phyloP scores from a whole-genome alignment of 1,140 invertebrate species.

The Teleopsis dalmanni region DNA sequence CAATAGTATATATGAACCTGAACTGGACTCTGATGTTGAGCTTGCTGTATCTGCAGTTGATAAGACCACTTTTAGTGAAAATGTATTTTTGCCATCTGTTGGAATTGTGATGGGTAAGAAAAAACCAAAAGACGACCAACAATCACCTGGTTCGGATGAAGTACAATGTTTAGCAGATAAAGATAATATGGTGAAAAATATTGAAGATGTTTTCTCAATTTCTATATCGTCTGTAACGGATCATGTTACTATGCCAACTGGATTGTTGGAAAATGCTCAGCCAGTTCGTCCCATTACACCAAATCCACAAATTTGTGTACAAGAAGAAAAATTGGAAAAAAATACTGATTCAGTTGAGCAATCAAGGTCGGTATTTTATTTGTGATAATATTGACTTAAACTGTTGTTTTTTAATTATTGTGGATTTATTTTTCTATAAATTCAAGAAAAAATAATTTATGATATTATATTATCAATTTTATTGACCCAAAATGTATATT shows the following conservation, averaged over 20 bases:
- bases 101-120: slow-evolving; percentile 57
- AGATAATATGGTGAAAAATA: slow-evolving; percentile 41
- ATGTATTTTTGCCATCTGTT: slow-evolving; percentile 54
- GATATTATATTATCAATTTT: too few relatives aligned
- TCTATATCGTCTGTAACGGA: slow-evolving; percentile 50
- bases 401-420: not conserved
- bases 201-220: slow-evolving; percentile 45
- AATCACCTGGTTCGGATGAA: slow-evolving; percentile 20
- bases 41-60: slow-evolving; percentile 13
- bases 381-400: slow-evolving; percentile 8
- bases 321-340: slow-evolving; percentile 20
- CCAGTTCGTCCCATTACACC: slow-evolving; percentile 42
- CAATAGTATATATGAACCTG: slow-evolving; percentile 48
- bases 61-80: slow-evolving; percentile 36
- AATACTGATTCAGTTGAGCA: slow-evolving; percentile 1
- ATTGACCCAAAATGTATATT: too few relatives aligned
- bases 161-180: slow-evolving; percentile 39
- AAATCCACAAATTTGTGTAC: slow-evolving; percentile 56
- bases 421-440: not conserved
- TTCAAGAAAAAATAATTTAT: too few relatives aligned
- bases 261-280: slow-evolving; percentile 36
- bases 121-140: slow-evolving; percentile 10
- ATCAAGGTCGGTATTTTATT: slow-evolving; percentile 41
- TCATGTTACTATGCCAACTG: slow-evolving; percentile 50
- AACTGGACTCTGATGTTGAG: slow-evolving; percentile 33